These are phyloP conservation scores for Dicyrtoma fusca DNA, from an alignment of 2,888 invertebrate species.

Conservation along the genomic window DNA sequence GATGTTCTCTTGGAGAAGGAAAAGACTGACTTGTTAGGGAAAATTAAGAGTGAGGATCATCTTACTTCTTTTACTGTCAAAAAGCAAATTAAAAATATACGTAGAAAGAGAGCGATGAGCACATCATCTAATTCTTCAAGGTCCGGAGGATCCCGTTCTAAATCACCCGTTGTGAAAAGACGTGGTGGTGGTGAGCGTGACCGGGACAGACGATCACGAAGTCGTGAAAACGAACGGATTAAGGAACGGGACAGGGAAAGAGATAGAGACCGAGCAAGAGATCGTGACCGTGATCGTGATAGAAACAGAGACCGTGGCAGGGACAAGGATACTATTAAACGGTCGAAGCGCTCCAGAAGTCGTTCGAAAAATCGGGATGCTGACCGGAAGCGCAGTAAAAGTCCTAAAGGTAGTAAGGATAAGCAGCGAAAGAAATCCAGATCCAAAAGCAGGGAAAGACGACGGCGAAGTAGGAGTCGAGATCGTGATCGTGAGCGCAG, in stretches of 20 bases:
- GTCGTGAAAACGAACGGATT: constrained; percentile 26
- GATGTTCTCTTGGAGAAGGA: not conserved
- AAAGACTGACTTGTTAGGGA: not conserved
- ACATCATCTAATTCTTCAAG: constrained; percentile 15
- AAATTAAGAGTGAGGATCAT: constrained; percentile 24
- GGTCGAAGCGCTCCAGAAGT: constrained; percentile 35
- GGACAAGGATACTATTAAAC: constrained; percentile 34
- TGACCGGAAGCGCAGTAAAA: constrained; percentile 18
- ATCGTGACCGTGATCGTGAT: constrained; percentile 33
- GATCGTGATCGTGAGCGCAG: constrained; percentile 12
- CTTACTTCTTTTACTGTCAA: constrained; percentile 19
- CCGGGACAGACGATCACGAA: constrained; percentile 19
- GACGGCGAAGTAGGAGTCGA: not conserved
- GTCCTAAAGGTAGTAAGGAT: constrained; percentile 30
- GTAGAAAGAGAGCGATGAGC: constrained; percentile 31
- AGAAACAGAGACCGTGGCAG: constrained; percentile 13
- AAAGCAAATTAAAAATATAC: constrained; percentile 23
- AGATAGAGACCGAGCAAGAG: constrained; percentile 12
- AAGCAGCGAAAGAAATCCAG: constrained; percentile 37
- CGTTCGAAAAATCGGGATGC: constrained; percentile 27
- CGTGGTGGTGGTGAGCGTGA: constrained; percentile 38
- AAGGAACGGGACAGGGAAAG: constrained; percentile 16
- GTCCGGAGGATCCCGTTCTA: constrained; percentile 18
- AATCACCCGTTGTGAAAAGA: constrained; percentile 41
- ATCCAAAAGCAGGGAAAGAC: constrained; percentile 37